These are phyloP conservation scores for Drosophila varians DNA, from an alignment of 1,140 invertebrate genomes.

Conservation along the genomic window DNA sequence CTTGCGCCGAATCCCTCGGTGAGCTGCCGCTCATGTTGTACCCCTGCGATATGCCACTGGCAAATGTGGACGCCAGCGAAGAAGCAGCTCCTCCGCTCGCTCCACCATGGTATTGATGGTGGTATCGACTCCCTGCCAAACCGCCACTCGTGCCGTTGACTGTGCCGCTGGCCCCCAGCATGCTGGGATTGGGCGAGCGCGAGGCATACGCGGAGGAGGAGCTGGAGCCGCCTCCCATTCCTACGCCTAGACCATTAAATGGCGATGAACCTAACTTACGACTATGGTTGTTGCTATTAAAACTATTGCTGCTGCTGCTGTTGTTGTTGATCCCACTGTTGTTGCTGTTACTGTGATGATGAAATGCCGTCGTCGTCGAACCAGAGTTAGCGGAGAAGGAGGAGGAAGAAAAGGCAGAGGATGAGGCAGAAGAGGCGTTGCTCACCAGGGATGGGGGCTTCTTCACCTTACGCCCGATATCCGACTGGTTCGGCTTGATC, in stretches of 20 bases:
- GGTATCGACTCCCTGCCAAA: constrained; percentile 9
- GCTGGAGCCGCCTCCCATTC: constrained; percentile 35
- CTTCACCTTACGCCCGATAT: constrained; percentile 93
- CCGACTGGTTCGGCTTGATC: constrained; percentile 94
- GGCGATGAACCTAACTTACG: constrained; percentile 80
- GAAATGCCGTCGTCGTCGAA: constrained; percentile 49
- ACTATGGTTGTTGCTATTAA: constrained; percentile 82
- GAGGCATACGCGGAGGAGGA: constrained; percentile 28
- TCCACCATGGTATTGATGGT: constrained; percentile 29
- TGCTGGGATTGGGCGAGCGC: constrained; percentile 76
- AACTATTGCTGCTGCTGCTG: constrained; percentile 67
- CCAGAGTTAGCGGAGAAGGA: constrained; percentile 15
- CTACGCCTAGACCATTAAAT: constrained; percentile 74
- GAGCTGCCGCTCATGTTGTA: constrained; percentile 72
- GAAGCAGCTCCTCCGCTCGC: constrained; percentile 44
- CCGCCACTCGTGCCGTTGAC: constrained; percentile 39
- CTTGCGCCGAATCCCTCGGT: constrained; percentile 44
- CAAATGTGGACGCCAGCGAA: constrained; percentile 65
- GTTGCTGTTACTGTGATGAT: constrained; percentile 66
- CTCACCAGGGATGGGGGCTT: constrained; percentile 45
- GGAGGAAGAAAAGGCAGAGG: constrained; percentile 31
- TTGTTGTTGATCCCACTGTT: constrained; percentile 65
- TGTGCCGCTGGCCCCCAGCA: constrained; percentile 71
- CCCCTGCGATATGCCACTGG: constrained; percentile 83
- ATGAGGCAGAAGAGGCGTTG: constrained; percentile 16